These are phyloP conservation scores for Nymphalis c-album DNA, from an alignment of 2,888 invertebrate genomes.

Conservation along the genomic window DNA sequence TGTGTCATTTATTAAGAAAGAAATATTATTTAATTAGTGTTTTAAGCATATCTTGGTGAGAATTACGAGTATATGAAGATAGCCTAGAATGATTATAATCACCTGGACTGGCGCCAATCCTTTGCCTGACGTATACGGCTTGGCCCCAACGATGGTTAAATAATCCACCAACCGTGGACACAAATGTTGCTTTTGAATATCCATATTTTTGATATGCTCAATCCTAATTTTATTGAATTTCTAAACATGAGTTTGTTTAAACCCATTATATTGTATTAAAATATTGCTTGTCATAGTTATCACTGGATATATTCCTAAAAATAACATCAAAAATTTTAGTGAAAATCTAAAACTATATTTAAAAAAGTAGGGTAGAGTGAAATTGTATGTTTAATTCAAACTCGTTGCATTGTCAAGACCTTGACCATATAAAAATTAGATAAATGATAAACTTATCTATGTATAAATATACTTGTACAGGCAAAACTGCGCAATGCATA, in stretches of 20 bases:
- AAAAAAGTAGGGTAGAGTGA: no score
- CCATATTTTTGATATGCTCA: constrained; percentile 66
- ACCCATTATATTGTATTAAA: constrained; percentile 67
- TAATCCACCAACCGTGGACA: constrained; percentile 97
- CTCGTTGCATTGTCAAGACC: no score
- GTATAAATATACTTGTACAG: no score
- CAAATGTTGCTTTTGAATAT: constrained; percentile 88
- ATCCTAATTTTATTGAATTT: constrained; percentile 39
- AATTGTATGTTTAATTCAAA: no score
- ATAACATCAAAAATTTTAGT: constrained; percentile 12
- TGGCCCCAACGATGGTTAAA: constrained; percentile 96
- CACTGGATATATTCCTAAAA: constrained; percentile 49
- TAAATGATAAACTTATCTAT: no score
- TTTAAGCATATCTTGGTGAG: neutral
- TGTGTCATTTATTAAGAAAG: no score
- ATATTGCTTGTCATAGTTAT: constrained; percentile 80
- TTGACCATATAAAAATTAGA: no score
- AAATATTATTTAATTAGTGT: neutral
- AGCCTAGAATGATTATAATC: constrained; percentile 25
- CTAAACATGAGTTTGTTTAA: constrained; percentile 51
- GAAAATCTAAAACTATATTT: no score
- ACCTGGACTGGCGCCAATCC: constrained; percentile 90
- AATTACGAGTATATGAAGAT: neutral
- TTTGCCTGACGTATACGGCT: constrained; percentile 84
- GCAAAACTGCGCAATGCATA: no score